These are phyloP conservation scores for Oligia latruncula DNA, from an alignment of 2,888 invertebrate species.

Conservation along the genomic window DNA sequence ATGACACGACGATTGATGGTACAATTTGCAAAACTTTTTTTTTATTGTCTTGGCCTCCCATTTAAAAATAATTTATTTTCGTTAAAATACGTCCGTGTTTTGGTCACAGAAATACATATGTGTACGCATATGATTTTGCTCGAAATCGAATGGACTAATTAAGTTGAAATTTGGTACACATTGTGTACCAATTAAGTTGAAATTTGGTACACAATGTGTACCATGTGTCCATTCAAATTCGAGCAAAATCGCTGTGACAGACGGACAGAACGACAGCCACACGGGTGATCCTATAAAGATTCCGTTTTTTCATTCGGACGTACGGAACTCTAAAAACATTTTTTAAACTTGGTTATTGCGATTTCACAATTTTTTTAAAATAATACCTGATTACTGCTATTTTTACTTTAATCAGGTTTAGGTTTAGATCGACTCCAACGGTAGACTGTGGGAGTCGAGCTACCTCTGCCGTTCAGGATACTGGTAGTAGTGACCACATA, in stretches of 20 bases:
- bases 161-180: too few species aligned
- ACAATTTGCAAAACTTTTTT: neutral
- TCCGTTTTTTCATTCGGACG: neutral
- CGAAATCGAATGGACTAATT: too few species aligned
- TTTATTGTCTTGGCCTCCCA: neutral
- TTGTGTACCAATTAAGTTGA: too few species aligned
- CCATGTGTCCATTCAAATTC: neutral
- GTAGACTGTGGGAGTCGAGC: too few species aligned
- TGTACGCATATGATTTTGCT: neutral
- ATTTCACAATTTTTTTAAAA: neutral
- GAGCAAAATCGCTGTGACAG: neutral
- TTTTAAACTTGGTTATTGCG: neutral
- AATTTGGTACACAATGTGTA: too few species aligned
- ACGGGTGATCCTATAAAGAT: neutral
- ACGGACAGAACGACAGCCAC: neutral
- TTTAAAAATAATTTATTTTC: neutral
- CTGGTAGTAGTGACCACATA: neutral
- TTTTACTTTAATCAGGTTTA: neutral
- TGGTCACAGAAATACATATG: neutral
- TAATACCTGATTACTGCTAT: slow-evolving; percentile 2
- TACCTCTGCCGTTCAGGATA: slow-evolving; percentile 5
- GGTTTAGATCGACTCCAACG: neutral
- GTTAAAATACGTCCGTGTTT: neutral
- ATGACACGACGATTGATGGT: neutral
- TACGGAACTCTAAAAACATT: neutral